Conservation (phyloP, 2,113 vertebrate species). For the Blennius ocellaris region DNA sequence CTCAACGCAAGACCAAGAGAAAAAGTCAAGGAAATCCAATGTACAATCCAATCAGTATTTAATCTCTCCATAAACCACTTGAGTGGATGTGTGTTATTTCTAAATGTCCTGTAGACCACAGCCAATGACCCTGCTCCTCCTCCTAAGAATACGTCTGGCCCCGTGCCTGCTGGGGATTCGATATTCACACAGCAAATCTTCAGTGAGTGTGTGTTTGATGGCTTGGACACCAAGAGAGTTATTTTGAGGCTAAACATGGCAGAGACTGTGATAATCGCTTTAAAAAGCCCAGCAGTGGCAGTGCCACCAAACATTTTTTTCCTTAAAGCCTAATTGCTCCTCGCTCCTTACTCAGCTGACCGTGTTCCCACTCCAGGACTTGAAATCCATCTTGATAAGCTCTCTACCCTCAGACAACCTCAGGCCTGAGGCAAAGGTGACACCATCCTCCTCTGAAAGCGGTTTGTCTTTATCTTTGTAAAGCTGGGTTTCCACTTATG, state of each 20-base stretch:
- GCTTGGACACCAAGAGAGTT: background rate
- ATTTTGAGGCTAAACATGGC: background rate
- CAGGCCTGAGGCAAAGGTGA: background rate
- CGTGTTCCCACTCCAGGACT: constrained; percentile 6
- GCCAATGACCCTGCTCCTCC: background rate
- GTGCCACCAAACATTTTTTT: background rate
- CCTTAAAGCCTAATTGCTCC: constrained; percentile 9
- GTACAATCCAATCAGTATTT: background rate
- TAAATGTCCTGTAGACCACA: background rate
- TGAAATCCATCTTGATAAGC: constrained; percentile 25
- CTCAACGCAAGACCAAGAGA: no score
- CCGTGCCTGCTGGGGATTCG: background rate
- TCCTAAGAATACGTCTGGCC: background rate
- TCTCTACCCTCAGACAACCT: background rate
- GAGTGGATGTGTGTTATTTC: background rate
- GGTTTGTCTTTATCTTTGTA: no score
- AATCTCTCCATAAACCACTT: background rate
- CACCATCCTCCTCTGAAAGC: background rate
- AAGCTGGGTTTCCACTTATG: no score
- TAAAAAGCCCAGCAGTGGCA: background rate
- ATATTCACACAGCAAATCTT: background rate
- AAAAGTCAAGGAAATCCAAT: no score
- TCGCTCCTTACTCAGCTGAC: background rate
- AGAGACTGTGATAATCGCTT: background rate
- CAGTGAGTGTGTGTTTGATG: background rate